phyloP scores from a whole-genome alignment of 2,888 invertebrate genomes.

The Nomada flava region DNA sequence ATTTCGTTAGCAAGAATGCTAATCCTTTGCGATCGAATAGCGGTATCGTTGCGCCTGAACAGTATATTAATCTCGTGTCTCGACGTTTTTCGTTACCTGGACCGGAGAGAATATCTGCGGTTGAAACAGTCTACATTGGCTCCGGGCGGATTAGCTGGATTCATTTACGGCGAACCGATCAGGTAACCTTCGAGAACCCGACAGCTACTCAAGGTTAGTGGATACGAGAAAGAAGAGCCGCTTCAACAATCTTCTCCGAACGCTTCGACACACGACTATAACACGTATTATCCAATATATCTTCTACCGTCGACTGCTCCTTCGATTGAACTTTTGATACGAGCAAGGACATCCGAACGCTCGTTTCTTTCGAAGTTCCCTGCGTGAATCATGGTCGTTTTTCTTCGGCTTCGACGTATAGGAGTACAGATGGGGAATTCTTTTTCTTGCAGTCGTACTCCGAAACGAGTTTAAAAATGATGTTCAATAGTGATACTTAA shows the following conservation, averaged over 20 bases:
- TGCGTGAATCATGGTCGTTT: neutral
- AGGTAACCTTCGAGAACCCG: conserved; percentile 54
- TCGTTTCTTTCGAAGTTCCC: conserved; percentile 9
- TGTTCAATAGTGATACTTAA: too few relatives aligned
- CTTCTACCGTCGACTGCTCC: conserved; percentile 15
- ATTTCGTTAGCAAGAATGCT: neutral
- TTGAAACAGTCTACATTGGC: conserved; percentile 38
- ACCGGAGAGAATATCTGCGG: neutral
- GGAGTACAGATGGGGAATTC: neutral
- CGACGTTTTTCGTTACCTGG: conserved; percentile 22
- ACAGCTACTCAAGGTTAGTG: conserved; percentile 59
- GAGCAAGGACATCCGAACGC: conserved; percentile 6
- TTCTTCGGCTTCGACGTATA: neutral
- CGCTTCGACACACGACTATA: conserved; percentile 10
- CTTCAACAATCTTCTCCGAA: conserved; percentile 26
- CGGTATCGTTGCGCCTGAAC: neutral
- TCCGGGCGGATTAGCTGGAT: conserved; percentile 61
- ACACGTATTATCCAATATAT: conserved; percentile 29
- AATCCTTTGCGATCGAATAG: neutral
- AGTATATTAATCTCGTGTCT: neutral
- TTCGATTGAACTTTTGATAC: conserved; percentile 34
- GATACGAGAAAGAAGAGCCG: conserved; percentile 43
- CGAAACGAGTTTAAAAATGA: too few relatives aligned
- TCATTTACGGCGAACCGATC: conserved; percentile 65
- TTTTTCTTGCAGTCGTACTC: too few relatives aligned